Evolutionary conservation across 2,797 vertebrate species (phyloP).

Genomic region (Thunnus albacares): DNA sequence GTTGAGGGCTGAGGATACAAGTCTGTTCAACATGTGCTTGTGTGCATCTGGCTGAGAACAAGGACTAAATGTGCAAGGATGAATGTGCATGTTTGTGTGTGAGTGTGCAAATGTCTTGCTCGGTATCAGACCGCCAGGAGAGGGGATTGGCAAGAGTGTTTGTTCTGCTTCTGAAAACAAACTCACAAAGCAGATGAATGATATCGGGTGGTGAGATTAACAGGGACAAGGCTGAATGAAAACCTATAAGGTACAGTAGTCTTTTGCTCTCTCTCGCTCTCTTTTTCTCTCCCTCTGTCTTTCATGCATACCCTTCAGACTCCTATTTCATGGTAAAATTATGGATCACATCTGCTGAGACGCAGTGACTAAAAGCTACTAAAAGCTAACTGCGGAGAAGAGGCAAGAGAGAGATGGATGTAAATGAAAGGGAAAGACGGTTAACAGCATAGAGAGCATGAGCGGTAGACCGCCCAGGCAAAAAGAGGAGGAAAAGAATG

Average conservation of each 20-base stretch:
- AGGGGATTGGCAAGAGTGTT: slow-evolving; percentile 69
- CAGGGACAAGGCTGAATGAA: slow-evolving; percentile 72
- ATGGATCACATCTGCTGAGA: slow-evolving; percentile 54
- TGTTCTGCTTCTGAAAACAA: slow-evolving; percentile 85
- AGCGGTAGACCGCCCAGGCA: background rate
- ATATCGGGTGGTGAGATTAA: slow-evolving; percentile 80
- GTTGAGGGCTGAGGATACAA: background rate
- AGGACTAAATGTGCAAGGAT: slow-evolving; percentile 5
- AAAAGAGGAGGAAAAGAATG: slow-evolving; percentile 10
- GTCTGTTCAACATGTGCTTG: background rate
- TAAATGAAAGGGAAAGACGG: slow-evolving; percentile 13
- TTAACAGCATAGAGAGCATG: background rate
- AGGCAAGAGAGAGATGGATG: slow-evolving; percentile 31
- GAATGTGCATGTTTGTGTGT: slow-evolving; percentile 27
- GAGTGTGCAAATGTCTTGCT: slow-evolving; percentile 28
- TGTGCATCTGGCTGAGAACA: background rate
- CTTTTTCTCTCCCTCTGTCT: slow-evolving; percentile 24
- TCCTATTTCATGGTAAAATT: slow-evolving; percentile 46
- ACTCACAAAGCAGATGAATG: slow-evolving; percentile 80
- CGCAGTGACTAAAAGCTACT: slow-evolving; percentile 19
- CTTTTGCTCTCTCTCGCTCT: slow-evolving; percentile 53
- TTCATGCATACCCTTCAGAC: slow-evolving; percentile 29
- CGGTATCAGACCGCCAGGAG: slow-evolving; percentile 73
- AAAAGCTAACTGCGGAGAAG: slow-evolving; percentile 36
- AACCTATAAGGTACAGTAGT: slow-evolving; percentile 63